Conservation (phyloP, 2,113 vertebrate genomes). For the Epinephelus moara region DNA sequence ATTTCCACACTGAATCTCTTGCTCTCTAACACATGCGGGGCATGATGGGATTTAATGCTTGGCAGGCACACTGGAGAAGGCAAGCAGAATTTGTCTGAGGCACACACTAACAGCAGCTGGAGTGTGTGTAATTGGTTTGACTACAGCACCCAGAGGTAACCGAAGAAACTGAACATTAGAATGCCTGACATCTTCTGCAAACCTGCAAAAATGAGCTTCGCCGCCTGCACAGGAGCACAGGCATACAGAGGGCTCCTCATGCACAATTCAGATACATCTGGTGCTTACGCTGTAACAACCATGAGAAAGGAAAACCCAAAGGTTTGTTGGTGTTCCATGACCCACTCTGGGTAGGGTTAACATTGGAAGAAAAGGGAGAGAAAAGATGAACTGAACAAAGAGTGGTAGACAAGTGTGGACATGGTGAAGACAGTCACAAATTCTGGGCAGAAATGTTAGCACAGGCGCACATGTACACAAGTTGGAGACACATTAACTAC, state of each 20-base stretch:
- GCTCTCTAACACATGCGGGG: constrained; percentile 49
- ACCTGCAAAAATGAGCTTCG: constrained; percentile 1
- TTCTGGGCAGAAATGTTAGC: neutral
- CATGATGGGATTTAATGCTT: constrained; percentile 70
- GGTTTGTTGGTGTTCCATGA: neutral
- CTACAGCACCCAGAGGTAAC: constrained; percentile 18
- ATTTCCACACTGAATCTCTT: constrained; percentile 53
- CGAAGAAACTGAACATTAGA: constrained; percentile 31
- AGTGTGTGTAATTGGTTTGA: constrained; percentile 42
- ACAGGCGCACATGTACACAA: neutral
- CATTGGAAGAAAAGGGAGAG: neutral
- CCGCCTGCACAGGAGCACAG: neutral
- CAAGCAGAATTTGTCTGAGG: constrained; percentile 33
- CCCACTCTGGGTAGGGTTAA: neutral
- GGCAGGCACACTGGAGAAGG: constrained; percentile 44
- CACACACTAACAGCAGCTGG: constrained; percentile 25
- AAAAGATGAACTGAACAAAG: constrained; percentile 2
- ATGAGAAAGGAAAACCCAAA: neutral
- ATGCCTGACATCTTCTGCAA: constrained; percentile 13
- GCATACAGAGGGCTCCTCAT: too few species aligned
- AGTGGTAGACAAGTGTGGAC: neutral
- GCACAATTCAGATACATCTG: neutral
- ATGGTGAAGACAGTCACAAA: neutral
- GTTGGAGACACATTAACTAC: neutral
- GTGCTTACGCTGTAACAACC: neutral